Base-by-base conservation (phyloP, 2,113 vertebrate genomes). In the Epinephelus fuscoguttatus region DNA sequence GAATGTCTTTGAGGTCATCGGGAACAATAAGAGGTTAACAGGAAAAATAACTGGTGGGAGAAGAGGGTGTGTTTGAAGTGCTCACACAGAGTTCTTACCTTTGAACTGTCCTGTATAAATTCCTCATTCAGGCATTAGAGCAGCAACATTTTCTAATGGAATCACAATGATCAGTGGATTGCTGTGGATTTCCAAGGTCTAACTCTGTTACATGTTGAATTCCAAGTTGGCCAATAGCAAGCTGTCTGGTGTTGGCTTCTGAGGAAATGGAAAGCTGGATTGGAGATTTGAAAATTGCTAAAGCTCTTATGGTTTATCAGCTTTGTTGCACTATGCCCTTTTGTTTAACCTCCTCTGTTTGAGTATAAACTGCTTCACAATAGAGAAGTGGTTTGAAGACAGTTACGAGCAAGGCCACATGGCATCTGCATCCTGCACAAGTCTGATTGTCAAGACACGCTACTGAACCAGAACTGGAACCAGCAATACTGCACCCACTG, bases 1-100 rank as follows among this genome's bases (percentile, higher is more conserved):
- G 69, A 89, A 88, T 64, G 81, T 80, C 75, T 92, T 80, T 90
- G 77, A 91, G 89, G 88, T 85, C 59, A 86, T 4, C 13, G 33
- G 23, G 70, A 85, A 89, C 79, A 89, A 88, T 88, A 47, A 82
- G 50, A 75, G 55, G 62, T 64, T 82, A 69, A 81, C n/a, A 74
- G 78, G 25, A 64, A 45, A 63, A 77, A 50, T 55, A 67, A 63
- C 63, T 70, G 66, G 25, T 64, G n/a, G 25, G 55, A 74, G 18
- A 71, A 37, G 25, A 75, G 40, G 33, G n/a, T 55, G 53, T 80
- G 18, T 85, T 85, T 72, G n/a, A 70, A 25, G 30, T 52, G 17
- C 23, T 57, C 55, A 11, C 23, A 5, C 7, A 37, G 25, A n/a
- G 64, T 56, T 67, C 57, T 67, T 62, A 61, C 50, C 30, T 70